phyloP scores from a whole-genome alignment of 2,113 vertebrate genomes.

The Apaloderma vittatum region DNA sequence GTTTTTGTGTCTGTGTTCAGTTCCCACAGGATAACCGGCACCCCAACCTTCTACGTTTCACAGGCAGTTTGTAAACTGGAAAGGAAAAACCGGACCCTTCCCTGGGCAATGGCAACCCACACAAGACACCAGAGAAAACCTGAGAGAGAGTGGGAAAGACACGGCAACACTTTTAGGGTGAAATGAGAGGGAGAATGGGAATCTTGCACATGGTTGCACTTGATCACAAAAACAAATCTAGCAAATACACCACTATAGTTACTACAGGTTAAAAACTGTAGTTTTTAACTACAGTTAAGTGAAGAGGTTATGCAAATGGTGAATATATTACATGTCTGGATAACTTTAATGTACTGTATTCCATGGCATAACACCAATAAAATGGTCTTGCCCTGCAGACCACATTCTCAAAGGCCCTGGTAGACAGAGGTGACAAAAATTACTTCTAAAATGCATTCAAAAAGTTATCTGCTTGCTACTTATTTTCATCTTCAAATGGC shows the following conservation, averaged over 20 bases:
- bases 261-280: not conserved
- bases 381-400: not conserved
- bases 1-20: not conserved
- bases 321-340: not conserved
- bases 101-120: not conserved
- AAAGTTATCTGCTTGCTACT: constrained; percentile 16
- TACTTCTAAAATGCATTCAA: constrained; percentile 27
- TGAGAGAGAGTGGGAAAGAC: not conserved
- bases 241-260: not conserved
- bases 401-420: not conserved
- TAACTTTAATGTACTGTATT: not conserved
- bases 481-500: constrained; percentile 29
- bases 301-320: not conserved
- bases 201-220: not conserved
- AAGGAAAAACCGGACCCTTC: not conserved
- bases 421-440: not conserved
- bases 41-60: not conserved
- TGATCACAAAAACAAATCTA: not conserved
- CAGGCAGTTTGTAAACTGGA: not conserved
- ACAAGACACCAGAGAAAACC: not conserved
- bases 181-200: not conserved
- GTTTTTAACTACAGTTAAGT: too few relatives aligned
- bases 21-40: not conserved
- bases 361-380: not conserved
- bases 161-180: accelerated